These are phyloP conservation scores for Hydraecia micacea DNA, from an alignment of 2,888 invertebrate genomes.

Conservation along the genomic window DNA sequence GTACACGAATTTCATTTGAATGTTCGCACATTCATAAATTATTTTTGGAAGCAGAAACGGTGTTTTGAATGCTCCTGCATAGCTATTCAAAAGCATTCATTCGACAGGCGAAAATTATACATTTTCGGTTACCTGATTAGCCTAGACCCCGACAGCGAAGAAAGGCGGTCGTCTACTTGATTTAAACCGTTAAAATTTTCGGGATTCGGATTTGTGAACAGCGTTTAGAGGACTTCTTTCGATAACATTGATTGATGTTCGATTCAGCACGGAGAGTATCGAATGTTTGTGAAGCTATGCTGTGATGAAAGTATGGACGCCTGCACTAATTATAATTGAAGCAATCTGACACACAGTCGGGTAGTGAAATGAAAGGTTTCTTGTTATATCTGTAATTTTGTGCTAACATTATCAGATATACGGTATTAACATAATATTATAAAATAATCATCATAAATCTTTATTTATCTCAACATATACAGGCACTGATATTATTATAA, in stretches of 20 bases:
- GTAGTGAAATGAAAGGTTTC: neutral
- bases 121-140: no score
- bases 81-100: neutral
- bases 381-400: no score
- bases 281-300: neutral
- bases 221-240: neutral
- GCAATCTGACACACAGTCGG: neutral
- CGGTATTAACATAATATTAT: no score
- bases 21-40: conserved; percentile 9
- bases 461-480: no score
- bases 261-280: neutral
- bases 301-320: neutral
- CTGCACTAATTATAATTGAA: neutral
- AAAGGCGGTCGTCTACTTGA: neutral
- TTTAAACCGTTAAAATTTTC: neutral
- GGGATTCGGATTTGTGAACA: neutral
- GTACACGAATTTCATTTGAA: conserved; percentile 24
- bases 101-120: neutral
- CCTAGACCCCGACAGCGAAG: no score
- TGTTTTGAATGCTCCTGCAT: neutral
- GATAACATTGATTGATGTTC: neutral
- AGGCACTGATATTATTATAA: no score
- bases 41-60: conserved; percentile 3
- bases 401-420: no score
- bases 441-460: no score